Conservation (phyloP, 1,140 invertebrate genomes). For the Lucilia sericata region DNA sequence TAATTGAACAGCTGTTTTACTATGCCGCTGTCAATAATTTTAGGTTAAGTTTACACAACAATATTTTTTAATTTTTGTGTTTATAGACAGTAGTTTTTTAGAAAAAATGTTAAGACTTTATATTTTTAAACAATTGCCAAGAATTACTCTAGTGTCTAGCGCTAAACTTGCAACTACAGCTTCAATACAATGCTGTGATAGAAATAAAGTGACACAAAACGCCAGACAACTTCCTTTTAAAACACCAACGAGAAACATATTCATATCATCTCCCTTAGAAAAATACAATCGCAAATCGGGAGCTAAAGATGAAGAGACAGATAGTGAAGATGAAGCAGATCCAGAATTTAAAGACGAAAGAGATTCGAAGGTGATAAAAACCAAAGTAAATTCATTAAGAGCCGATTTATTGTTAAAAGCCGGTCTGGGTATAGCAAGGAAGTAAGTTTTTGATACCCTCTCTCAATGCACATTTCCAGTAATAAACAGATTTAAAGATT, state of each 20-base stretch:
- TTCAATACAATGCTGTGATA: not conserved
- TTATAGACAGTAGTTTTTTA: not conserved
- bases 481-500: no score
- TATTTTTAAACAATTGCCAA: not conserved
- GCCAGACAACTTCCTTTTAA: not conserved
- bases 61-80: not conserved
- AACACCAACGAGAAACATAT: not conserved
- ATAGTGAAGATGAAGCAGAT: conserved; percentile 61
- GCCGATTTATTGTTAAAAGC: conserved; percentile 76
- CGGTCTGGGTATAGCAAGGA: conserved; percentile 75
- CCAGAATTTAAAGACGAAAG: conserved; percentile 66
- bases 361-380: conserved; percentile 73
- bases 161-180: not conserved
- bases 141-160: not conserved
- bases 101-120: not conserved
- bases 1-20: not conserved
- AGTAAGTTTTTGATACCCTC: conserved; percentile 67
- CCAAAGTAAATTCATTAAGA: conserved; percentile 73
- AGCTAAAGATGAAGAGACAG: conserved; percentile 52
- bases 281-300: conserved; percentile 62
- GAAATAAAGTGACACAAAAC: not conserved
- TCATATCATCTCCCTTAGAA: not conserved
- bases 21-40: not conserved
- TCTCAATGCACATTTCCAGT: no score
- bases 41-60: conserved; percentile 23